These are phyloP conservation scores for Myotis lucifugus DNA, from an alignment of 2,113 vertebrate species.

Conservation along the genomic window DNA sequence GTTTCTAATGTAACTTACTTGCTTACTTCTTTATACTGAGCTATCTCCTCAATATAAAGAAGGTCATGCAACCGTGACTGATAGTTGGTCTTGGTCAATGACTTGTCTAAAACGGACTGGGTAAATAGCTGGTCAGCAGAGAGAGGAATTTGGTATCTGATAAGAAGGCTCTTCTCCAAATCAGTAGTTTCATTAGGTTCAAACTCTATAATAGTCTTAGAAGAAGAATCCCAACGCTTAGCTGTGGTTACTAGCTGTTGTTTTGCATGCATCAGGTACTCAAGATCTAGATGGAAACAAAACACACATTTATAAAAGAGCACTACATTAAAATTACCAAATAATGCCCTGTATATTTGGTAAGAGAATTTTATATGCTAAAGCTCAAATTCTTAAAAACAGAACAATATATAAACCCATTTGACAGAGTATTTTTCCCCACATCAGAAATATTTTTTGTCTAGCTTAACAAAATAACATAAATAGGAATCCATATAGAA, in stretches of 20 bases:
- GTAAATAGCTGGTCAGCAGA: slow-evolving; percentile 99
- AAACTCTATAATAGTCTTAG: slow-evolving; percentile 97
- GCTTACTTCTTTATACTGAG: slow-evolving; percentile 99
- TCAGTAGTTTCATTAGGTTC: slow-evolving; percentile 96
- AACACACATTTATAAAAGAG: slow-evolving; percentile 59
- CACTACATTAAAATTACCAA: slow-evolving; percentile 50
- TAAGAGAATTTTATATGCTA: background rate
- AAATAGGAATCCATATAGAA: slow-evolving; percentile 10
- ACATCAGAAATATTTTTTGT: background rate
- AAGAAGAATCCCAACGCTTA: slow-evolving; percentile 97
- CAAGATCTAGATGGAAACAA: slow-evolving; percentile 89
- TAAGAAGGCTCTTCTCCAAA: slow-evolving; percentile 96
- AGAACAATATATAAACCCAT: slow-evolving; percentile 4
- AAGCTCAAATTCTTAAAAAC: slow-evolving; percentile 46
- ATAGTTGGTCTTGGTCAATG: slow-evolving; percentile 96
- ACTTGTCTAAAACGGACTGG: slow-evolving; percentile 98
- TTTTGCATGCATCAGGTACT: slow-evolving; percentile 96
- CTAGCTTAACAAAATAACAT: slow-evolving; percentile 40
- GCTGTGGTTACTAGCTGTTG: slow-evolving; percentile 96
- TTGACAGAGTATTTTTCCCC: background rate
- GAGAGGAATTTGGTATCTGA: slow-evolving; percentile 98
- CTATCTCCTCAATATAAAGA: slow-evolving; percentile 99
- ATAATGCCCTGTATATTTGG: background rate
- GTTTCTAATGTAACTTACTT: slow-evolving; percentile 90
- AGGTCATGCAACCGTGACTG: slow-evolving; percentile 97